Percentiles rank a stretch among this genome's conserved stretches.
These are phyloP conservation scores for Nymphalis c-album DNA, from an alignment of 2,888 invertebrate genomes.

Conservation along the genomic window DNA sequence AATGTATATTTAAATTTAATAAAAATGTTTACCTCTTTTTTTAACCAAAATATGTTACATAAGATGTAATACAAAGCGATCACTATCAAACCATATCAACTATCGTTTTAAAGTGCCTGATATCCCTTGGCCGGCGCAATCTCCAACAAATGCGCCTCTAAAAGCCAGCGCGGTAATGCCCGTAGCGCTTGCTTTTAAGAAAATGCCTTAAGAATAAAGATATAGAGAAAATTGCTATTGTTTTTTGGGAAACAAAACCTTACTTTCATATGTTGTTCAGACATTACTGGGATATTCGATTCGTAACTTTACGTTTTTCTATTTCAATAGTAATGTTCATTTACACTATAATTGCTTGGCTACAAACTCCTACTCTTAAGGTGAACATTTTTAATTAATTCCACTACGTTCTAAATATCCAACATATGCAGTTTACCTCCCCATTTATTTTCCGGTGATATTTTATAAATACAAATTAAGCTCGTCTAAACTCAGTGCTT, in stretches of 20 bases:
- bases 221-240: constrained; percentile 9
- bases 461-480: too few relatives aligned
- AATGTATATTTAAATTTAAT: too few relatives aligned
- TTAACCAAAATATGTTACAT: not conserved
- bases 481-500: too few relatives aligned
- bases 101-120: constrained; percentile 26
- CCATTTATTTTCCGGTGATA: too few relatives aligned
- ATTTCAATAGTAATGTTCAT: too few relatives aligned
- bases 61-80: not conserved
- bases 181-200: constrained; percentile 22
- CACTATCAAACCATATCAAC: not conserved
- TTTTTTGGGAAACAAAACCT: not conserved
- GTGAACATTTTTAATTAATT: too few relatives aligned
- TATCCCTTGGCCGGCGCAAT: constrained; percentile 21
- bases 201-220: constrained; percentile 11
- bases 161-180: constrained; percentile 25
- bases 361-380: too few relatives aligned
- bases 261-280: not conserved
- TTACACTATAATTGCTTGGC: too few relatives aligned
- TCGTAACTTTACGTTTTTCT: too few relatives aligned
- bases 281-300: not conserved
- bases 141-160: constrained; percentile 21
- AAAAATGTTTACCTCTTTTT: too few relatives aligned
- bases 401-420: too few relatives aligned
- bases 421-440: too few relatives aligned